Conservation (phyloP, 2,797 vertebrate species). For the Spheniscus humboldti region DNA sequence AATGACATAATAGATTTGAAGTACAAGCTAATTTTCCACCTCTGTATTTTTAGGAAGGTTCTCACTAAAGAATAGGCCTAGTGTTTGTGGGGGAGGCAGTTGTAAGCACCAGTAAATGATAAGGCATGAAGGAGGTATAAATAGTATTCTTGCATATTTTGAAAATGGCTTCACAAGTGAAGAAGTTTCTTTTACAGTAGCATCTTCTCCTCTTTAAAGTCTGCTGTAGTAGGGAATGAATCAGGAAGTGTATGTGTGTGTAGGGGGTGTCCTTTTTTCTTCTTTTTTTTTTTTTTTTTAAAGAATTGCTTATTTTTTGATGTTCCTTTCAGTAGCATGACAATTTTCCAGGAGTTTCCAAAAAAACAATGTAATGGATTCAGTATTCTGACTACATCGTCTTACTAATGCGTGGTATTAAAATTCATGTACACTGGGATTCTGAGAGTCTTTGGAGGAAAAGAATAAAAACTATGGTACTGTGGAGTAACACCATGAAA, state of each 20-base stretch:
- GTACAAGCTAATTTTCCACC: neutral
- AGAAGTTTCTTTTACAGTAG: neutral
- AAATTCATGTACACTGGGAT: neutral
- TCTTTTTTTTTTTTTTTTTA: neutral
- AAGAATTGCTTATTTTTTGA: neutral
- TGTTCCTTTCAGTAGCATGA: neutral
- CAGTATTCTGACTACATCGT: neutral
- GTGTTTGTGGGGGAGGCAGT: neutral
- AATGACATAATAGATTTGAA: neutral
- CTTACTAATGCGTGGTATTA: neutral
- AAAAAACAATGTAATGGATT: neutral
- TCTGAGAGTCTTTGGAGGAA: neutral
- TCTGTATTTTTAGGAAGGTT: neutral
- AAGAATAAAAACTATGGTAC: neutral
- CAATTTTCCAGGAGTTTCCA: neutral
- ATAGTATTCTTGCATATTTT: neutral
- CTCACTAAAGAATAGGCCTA: neutral
- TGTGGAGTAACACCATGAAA: neutral
- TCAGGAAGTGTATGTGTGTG: neutral
- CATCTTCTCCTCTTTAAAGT: neutral
- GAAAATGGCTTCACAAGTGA: neutral
- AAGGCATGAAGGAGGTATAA: neutral
- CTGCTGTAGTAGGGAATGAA: neutral
- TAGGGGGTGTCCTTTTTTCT: neutral
- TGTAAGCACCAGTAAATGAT: neutral